phyloP scores from a whole-genome alignment of 2,113 vertebrate genomes.

The Aythya baeri region DNA sequence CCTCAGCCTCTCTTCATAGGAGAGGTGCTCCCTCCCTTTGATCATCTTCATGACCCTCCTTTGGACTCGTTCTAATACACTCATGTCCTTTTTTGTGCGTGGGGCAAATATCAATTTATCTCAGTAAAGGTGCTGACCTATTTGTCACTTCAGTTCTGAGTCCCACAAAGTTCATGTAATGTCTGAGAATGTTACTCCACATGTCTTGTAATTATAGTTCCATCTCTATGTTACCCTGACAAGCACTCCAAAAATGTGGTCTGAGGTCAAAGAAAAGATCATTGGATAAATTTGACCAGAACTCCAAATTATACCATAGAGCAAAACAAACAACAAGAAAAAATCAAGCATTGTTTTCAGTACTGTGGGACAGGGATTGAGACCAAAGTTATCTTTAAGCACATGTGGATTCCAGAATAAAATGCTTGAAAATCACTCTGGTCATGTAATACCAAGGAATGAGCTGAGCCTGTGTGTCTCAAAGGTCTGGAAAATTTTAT shows the following conservation, averaged over 20 bases:
- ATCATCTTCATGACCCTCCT: too few relatives aligned
- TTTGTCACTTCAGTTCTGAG: not conserved
- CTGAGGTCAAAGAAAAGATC: not conserved
- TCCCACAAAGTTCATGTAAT: not conserved
- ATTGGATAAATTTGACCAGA: constrained; percentile 27
- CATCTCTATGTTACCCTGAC: not conserved
- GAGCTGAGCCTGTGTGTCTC: not conserved
- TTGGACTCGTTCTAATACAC: too few relatives aligned
- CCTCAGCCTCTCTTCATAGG: too few relatives aligned
- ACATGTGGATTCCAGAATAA: not conserved
- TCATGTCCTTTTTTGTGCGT: too few relatives aligned
- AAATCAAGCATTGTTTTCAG: not conserved
- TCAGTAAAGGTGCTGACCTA: not conserved
- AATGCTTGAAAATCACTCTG: not conserved
- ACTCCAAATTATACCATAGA: constrained; percentile 32
- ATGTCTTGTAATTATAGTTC: not conserved
- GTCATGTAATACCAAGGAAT: not conserved
- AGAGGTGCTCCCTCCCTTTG: too few relatives aligned
- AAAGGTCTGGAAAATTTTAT: not conserved
- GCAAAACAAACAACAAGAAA: constrained; percentile 18
- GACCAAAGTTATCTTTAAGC: not conserved
- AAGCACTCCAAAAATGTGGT: not conserved
- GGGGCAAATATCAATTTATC: too few relatives aligned
- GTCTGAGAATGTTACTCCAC: not conserved
- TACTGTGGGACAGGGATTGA: not conserved